Conservation (phyloP, 2,797 vertebrate species). For the Borostomias antarcticus region DNA sequence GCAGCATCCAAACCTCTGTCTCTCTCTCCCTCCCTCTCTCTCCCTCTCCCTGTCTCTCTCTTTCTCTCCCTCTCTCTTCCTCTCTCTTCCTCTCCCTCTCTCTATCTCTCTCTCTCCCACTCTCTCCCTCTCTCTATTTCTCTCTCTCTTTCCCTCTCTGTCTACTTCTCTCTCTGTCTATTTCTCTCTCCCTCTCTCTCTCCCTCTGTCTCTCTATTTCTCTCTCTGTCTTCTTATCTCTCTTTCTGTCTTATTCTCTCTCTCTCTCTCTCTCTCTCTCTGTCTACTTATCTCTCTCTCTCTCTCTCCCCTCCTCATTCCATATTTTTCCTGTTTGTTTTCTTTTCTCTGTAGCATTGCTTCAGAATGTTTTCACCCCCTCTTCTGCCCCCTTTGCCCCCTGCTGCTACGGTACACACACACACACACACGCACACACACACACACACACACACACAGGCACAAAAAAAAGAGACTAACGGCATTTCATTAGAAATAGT, state of each 20-base stretch:
- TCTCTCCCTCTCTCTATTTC: constrained; percentile 12
- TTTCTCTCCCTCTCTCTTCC: constrained; percentile 2
- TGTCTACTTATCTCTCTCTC: background rate
- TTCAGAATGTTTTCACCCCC: constrained; percentile 5
- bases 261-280: background rate
- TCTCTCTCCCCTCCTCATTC: constrained; percentile 14
- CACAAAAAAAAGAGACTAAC: constrained; percentile 31
- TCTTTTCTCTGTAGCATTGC: constrained; percentile 3
- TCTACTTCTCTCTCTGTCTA: background rate
- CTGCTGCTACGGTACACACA: background rate
- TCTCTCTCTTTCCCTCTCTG: background rate
- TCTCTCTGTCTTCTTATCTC: constrained; percentile 25
- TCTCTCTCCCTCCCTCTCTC: constrained; percentile 5
- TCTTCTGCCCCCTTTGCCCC: background rate
- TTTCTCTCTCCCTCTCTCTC: constrained; percentile 1
- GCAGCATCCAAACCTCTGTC: constrained; percentile 23
- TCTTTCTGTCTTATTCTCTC: constrained; percentile 33
- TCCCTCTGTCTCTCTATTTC: background rate
- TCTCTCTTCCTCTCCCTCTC: background rate
- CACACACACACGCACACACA: constrained; percentile 7
- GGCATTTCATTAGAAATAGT: constrained; percentile 58
- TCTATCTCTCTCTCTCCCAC: background rate
- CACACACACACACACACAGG: background rate
- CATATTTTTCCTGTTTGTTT: constrained; percentile 5
- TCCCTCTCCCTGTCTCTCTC: constrained; percentile 2